Base-by-base conservation (phyloP, 2,888 invertebrate genomes). In the Sphaerophoria taeniata region DNA sequence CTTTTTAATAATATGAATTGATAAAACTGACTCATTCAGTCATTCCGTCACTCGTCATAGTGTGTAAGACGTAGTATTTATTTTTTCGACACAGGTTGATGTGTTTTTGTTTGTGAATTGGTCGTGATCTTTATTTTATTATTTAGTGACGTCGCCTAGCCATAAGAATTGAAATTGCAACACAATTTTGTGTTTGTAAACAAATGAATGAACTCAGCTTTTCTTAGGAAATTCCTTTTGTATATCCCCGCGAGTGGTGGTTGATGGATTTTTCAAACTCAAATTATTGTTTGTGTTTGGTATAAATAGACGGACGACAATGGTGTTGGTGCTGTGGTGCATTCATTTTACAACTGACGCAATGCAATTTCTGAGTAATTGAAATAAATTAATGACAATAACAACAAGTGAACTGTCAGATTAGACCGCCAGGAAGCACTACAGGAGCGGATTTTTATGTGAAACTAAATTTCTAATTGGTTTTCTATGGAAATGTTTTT, bases 351-450 rank as follows among this genome's bases (percentile, higher is more conserved):
- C 24, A 24, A 39, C 31, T 67, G 67, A 67, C 67, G 67, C 53
- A 67, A 67, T 34, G 14, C 53, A 31, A 53, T 67, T 67, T 67
- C 67, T 67, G n/a, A 53, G 67, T 31, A 67, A 67, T 53, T 67
- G 51, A 67, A 53, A 67, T 39, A 34, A 51, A 67, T 67, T 53
- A 39, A 67, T 39, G 53, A 43, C n/a, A 39, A 24, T 24, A 53
- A 43, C 39, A 5, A 24, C 34, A 51, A 14, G 51, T 51, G 36
- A 67, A 34, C 51, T 53, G 11, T 3, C 16, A 39, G 34, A 65
- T 49, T 65, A 34, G 67, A 53, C 67, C 53, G 53, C 67, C 67
- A 67, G 31, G 67, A 53, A 31, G 67, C 24, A 31, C 11, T 24
- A 36, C 12, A 14, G 11, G 71, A 33, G 43, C 31, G 58, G 39